phyloP scores from a whole-genome alignment of 2,113 vertebrate species.

The Marcusenius ussheri region DNA sequence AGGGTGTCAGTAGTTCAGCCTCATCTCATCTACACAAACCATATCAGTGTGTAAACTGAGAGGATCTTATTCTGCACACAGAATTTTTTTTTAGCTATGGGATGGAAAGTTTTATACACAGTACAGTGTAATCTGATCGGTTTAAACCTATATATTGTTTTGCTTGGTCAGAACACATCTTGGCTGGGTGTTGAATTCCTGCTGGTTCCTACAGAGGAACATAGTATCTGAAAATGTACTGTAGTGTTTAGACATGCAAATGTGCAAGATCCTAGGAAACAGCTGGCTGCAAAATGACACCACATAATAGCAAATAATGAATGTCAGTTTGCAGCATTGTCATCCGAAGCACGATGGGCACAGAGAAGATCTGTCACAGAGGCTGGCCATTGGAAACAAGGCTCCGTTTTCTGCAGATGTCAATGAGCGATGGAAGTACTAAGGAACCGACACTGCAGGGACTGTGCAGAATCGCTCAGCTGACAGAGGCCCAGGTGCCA shows the following conservation, averaged over 20 bases:
- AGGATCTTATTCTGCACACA: not conserved
- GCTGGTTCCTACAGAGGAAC: not conserved
- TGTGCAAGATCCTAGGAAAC: not conserved
- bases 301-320: not conserved
- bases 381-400: not conserved
- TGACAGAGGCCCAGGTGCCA: conserved; percentile 13
- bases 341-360: not conserved
- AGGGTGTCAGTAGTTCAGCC: not conserved
- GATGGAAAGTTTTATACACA: not conserved
- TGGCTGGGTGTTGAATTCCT: not conserved
- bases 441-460: conserved; percentile 25
- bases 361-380: too few species aligned
- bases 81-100: not conserved
- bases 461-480: conserved; percentile 26
- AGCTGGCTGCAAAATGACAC: not conserved
- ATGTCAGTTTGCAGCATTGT: not conserved
- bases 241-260: not conserved
- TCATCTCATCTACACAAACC: not conserved
- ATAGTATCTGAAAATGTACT: not conserved
- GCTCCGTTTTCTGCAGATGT: not conserved
- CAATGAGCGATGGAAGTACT: not conserved
- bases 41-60: not conserved
- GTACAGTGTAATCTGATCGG: not conserved
- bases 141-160: not conserved
- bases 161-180: not conserved